Conservation (phyloP, 2,113 vertebrate genomes). For the Pan paniscus region DNA sequence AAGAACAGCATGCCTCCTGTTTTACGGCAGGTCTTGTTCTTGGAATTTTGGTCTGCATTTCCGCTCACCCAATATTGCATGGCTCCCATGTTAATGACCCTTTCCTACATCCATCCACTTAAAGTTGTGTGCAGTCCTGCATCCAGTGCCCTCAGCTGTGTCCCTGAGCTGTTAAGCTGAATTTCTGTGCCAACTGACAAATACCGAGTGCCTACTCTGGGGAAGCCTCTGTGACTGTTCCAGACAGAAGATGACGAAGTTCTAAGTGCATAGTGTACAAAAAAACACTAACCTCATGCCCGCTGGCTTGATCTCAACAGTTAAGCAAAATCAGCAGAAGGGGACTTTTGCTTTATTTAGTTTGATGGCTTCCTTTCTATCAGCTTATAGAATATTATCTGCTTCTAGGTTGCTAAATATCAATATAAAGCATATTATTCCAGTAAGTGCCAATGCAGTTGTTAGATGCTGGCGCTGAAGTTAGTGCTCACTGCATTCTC, state of each 20-base stretch:
- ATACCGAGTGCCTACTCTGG: background rate
- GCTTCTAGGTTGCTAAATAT: background rate
- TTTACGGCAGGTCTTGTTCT: background rate
- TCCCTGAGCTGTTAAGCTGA: background rate
- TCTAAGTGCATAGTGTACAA: background rate
- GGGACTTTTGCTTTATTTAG: background rate
- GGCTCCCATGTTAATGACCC: too few species aligned
- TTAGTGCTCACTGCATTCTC: background rate
- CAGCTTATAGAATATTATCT: background rate
- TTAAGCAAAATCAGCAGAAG: background rate
- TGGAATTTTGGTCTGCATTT: background rate
- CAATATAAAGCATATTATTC: background rate
- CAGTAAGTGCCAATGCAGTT: background rate
- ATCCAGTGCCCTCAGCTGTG: background rate
- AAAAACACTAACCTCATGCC: background rate
- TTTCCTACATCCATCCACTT: background rate
- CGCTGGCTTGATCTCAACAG: accelerated
- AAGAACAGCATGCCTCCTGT: background rate
- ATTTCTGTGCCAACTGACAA: background rate
- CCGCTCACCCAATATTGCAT: background rate
- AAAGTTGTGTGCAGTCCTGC: background rate
- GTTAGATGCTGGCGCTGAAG: background rate
- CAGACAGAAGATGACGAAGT: background rate
- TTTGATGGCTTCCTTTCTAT: background rate
- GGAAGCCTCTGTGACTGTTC: background rate